A percentile compares a stretch with the other conserved stretches of the same genome.
Conservation (phyloP, 2,113 vertebrate genomes). For the Alosa alosa region DNA sequence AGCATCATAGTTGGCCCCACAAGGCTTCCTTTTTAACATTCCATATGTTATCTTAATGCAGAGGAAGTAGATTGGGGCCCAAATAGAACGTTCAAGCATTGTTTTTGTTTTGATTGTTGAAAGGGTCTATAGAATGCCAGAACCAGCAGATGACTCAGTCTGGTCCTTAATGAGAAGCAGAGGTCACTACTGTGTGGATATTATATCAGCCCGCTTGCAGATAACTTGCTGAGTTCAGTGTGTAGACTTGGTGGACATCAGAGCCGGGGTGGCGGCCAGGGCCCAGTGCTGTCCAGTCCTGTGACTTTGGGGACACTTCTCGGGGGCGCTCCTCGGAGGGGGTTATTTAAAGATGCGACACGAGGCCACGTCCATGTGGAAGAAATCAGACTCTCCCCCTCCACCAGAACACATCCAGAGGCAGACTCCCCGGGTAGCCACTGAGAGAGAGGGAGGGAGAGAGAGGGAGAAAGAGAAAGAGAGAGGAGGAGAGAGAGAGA, state of each 20-base stretch:
- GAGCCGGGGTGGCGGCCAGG: neutral
- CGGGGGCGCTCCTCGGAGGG: neutral
- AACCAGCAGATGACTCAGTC: neutral
- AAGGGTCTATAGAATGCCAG: no score
- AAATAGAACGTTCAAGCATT: no score
- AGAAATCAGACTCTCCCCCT: slow-evolving; percentile 39
- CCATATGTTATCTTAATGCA: no score
- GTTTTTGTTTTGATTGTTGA: no score
- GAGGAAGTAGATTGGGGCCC: no score
- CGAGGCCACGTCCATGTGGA: slow-evolving; percentile 7
- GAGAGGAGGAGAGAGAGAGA: neutral
- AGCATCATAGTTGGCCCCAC: no score
- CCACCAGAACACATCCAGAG: neutral
- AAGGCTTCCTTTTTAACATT: no score
- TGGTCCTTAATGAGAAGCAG: neutral
- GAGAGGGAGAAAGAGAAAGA: neutral
- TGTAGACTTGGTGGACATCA: neutral
- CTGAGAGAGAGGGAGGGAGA: neutral
- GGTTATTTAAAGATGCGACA: slow-evolving; percentile 34
- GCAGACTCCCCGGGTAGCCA: neutral
- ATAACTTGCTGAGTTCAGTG: neutral
- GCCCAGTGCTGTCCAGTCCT: neutral
- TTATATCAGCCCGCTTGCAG: neutral
- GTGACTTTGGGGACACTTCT: slow-evolving; percentile 7
- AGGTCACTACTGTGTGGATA: neutral